A percentile compares a stretch with the other conserved stretches of the same genome.
These are phyloP conservation scores for Oncorhynchus nerka DNA, from an alignment of 2,113 vertebrate genomes.

Conservation along the genomic window DNA sequence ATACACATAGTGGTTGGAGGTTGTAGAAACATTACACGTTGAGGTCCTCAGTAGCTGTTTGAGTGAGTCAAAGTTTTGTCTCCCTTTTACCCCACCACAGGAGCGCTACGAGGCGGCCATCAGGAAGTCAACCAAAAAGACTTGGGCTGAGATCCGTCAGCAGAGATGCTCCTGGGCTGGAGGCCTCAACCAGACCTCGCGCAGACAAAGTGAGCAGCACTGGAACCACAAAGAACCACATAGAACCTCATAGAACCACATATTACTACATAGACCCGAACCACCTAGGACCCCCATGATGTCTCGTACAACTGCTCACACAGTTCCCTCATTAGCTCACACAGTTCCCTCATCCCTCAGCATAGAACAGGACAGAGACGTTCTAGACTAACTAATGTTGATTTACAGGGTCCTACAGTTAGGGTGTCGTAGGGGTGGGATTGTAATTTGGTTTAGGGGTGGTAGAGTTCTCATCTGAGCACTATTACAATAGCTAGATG, in stretches of 20 bases:
- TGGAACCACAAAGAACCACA: neutral
- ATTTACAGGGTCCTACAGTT: neutral
- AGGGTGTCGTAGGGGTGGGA: neutral
- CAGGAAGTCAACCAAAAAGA: constrained; percentile 91
- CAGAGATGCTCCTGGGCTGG: constrained; percentile 98
- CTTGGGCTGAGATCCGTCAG: constrained; percentile 96
- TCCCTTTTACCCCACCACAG: constrained; percentile 57
- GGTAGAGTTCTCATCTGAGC: too few species aligned
- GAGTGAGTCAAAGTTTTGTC: neutral
- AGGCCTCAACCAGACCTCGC: constrained; percentile 88
- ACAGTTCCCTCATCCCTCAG: neutral
- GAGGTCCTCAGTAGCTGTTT: too few species aligned
- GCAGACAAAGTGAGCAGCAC: constrained; percentile 85
- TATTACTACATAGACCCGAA: neutral
- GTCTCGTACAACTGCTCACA: neutral
- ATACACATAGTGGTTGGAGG: neutral
- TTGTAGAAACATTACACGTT: too few species aligned
- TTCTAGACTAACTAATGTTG: neutral
- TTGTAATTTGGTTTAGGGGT: too few species aligned
- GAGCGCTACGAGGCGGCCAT: constrained; percentile 93
- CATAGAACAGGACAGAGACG: neutral
- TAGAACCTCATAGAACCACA: neutral
- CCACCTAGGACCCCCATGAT: neutral
- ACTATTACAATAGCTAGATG: neutral
- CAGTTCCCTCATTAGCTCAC: neutral